Evolutionary conservation across 37 sponge, comb jelly and placozoan species (phyloP), one percentile per base, ranked within the genome.

Genomic region (Ianthella basta): DNA sequence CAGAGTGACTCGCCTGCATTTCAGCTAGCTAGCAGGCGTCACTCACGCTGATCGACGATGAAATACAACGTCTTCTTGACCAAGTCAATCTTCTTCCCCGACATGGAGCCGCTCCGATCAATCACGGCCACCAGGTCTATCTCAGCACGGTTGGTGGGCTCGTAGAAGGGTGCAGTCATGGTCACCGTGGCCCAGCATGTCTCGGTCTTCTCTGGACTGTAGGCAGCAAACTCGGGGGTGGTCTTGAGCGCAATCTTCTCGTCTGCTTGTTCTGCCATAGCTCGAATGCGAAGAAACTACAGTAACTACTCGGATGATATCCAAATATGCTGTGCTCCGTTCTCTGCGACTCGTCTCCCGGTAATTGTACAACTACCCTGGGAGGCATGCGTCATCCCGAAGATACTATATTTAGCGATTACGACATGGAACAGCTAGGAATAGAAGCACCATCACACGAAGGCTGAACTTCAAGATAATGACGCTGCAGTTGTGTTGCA

Each of bases 121-220:
- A 97, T 93, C 10, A 97, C 97, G 15, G 97, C 97, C 15, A 92
- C 94, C 19, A 97, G 87, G 55, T 97, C 97, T 56, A 97, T 86
- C 2, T 92, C 79, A 29, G 91, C 80, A n/a, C 97, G 82, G 0
- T 88, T 36, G 23, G 79, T 82, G 0, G 92, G 89, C 85, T 97
- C 92, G 91, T 88, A 94, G 24, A 92, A 72, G 16, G 97, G 97
- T 3, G 97, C 97, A 29, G 81, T 78, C 59, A 97, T 59, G 64
- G 86, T 88, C 57, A 83, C 82, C 0, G 87, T 75, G 0, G 88
- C 93, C 96, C 96, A 96, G 59, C 94, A 88, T 36, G 44, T 55
- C 56, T 84, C 91, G 55, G 59, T 63, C 14, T 32, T 56, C 2
- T 24, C 61, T n/a, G 81, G 88, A 8, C 65, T n/a, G 80, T 96